Evolutionary conservation across 2,113 vertebrate genomes (phyloP), one percentile per base, ranked within the genome.

Genomic region (Gorsachius goisagi): DNA sequence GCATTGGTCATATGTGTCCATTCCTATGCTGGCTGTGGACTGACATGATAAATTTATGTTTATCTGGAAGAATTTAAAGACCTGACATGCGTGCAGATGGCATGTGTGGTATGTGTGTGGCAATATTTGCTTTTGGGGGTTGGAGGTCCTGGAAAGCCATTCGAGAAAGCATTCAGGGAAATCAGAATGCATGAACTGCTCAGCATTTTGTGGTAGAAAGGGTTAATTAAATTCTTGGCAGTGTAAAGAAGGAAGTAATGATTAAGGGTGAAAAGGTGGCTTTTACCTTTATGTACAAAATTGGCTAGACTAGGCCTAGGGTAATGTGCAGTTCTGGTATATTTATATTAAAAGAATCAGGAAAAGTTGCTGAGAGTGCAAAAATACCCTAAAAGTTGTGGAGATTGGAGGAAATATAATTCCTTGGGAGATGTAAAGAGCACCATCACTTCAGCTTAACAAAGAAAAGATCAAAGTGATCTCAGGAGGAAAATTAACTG

Each of bases 21-120:
- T 74, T 84, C 22, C n/a, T 83, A 22, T 41, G 16, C 37, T 88
- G 37, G 9, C 35, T 92, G n/a, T 68, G 79, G 45, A 56, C 49
- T 62, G 35, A 41, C 7, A n/a, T 37, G 15, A 26, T 64, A 11
- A 39, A 58, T 73, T 79, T 41, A 15, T 32, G 26, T 68, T 77
- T 77, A 77, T 22, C 41, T 73, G 45, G 28, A 88, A 88, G 24
- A 41, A 56, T 91, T 44, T 24, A 28, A 64, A 69, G 45, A 14
- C 16, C 18, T 49, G 14, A 47, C 21, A 47, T 41, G 35, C 0
- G 1, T 58, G n/a, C 6, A 56, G 14, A 17, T 8, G 2, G 3
- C 9, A 52, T 26, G 24, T 60, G 23, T 44, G 53, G 26, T 13
- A 26, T 12, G 8, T 52, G 16, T 80, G 24, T 72, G 20, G 32